Percentiles rank a stretch among this genome's conserved stretches.
Conservation (phyloP, 2,888 invertebrate genomes). For the Lymantria monacha region DNA sequence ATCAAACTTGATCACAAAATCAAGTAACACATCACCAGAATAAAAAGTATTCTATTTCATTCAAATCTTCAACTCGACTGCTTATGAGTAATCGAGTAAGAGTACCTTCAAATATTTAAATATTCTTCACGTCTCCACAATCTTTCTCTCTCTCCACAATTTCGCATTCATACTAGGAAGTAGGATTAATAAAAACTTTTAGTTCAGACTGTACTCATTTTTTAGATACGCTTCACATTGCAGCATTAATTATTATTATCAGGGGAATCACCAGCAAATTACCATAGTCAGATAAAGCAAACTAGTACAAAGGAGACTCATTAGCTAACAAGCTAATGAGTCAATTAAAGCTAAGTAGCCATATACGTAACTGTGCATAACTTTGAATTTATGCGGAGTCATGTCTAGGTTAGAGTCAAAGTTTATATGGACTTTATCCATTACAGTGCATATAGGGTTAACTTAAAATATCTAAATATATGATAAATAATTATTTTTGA, state of each 20-base stretch:
- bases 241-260: not conserved
- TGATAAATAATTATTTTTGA: too few species aligned
- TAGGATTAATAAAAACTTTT: too few species aligned
- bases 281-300: conserved; percentile 1
- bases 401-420: not conserved
- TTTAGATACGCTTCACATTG: not conserved
- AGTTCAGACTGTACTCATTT: not conserved
- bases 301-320: conserved; percentile 4
- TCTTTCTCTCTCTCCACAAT: too few species aligned
- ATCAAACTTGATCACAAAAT: too few species aligned
- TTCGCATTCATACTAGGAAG: too few species aligned
- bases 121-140: too few species aligned
- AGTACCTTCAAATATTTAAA: too few species aligned
- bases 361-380: conserved; percentile 4
- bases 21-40: too few species aligned
- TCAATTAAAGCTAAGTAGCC: conserved; percentile 7
- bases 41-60: too few species aligned
- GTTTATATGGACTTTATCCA: not conserved
- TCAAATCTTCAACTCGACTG: too few species aligned
- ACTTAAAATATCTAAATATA: not conserved
- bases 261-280: conserved; percentile 1
- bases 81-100: too few species aligned
- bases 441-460: not conserved
- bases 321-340: conserved; percentile 7
- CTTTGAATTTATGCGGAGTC: not conserved